Conservation (phyloP, 1,140 invertebrate species). For the Sarcophaga peregrina region DNA sequence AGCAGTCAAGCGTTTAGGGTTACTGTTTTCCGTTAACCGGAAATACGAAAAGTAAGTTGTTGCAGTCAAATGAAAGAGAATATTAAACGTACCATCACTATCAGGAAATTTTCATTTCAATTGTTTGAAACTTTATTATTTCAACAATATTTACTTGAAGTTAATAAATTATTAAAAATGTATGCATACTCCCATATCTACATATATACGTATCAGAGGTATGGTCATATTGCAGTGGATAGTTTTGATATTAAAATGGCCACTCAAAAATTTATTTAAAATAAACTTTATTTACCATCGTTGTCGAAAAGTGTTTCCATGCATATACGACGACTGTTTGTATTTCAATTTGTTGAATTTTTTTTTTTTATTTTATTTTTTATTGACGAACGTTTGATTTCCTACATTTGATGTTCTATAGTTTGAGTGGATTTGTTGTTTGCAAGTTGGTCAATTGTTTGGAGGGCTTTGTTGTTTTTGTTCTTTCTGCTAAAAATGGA, state of each 20-base stretch:
- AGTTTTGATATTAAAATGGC: slow-evolving; percentile 26
- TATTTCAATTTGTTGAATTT: not conserved
- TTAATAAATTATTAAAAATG: slow-evolving; percentile 2
- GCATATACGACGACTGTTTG: not conserved
- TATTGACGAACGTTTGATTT: not conserved
- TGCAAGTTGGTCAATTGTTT: not conserved
- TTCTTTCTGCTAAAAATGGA: slow-evolving; percentile 8
- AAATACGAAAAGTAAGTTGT: slow-evolving; percentile 4
- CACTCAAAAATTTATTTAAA: slow-evolving; percentile 39
- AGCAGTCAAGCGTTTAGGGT: slow-evolving; percentile 14
- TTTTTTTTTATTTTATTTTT: not conserved
- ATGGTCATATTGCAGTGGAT: too few relatives aligned
- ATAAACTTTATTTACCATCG: slow-evolving; percentile 6
- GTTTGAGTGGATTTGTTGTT: not conserved
- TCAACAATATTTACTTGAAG: not conserved
- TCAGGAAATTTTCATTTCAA: not conserved
- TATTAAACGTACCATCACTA: not conserved
- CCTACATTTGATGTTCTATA: not conserved
- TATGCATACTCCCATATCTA: not conserved
- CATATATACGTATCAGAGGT: too few relatives aligned
- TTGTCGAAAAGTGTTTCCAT: too few relatives aligned
- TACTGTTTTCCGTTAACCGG: slow-evolving; percentile 11
- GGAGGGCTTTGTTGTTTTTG: not conserved
- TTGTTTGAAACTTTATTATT: not conserved
- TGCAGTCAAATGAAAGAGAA: slow-evolving; percentile 11